These are phyloP conservation scores for Drosophila ficusphila DNA, from an alignment of 1,140 invertebrate genomes.

Conservation along the genomic window DNA sequence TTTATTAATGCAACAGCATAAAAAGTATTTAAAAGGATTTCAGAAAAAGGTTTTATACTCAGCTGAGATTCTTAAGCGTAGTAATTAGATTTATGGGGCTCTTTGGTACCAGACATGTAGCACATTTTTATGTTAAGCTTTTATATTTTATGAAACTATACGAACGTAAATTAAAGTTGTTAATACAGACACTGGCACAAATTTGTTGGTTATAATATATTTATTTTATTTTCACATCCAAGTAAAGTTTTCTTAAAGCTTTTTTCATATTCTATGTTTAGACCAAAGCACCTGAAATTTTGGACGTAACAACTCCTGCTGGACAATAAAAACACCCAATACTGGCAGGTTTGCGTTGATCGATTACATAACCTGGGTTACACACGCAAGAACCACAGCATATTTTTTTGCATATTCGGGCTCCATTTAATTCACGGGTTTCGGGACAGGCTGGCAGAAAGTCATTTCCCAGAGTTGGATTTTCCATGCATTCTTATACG, in stretches of 20 bases:
- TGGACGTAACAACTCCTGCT: not conserved
- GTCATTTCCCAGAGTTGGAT: not conserved
- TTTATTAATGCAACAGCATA: slow-evolving; percentile 48
- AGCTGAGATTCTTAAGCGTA: slow-evolving; percentile 1
- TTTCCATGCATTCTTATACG: not conserved
- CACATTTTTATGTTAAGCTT: too few relatives aligned
- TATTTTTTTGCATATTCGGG: not conserved
- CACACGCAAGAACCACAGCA: not conserved
- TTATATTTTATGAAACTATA: slow-evolving; percentile 1
- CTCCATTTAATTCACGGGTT: not conserved
- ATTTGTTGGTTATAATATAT: too few relatives aligned
- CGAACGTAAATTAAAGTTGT: too few relatives aligned
- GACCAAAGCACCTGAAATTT: not conserved
- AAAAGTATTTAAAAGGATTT: slow-evolving; percentile 22
- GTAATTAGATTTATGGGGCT: slow-evolving; percentile 14
- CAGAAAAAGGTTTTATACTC: not conserved
- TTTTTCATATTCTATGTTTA: too few relatives aligned
- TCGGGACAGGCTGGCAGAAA: not conserved
- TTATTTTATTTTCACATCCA: too few relatives aligned
- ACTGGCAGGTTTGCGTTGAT: not conserved
- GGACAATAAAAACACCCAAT: not conserved
- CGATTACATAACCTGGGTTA: not conserved
- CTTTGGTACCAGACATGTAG: too few relatives aligned
- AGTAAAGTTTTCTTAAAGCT: too few relatives aligned
- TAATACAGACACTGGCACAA: too few relatives aligned